phyloP scores from a whole-genome alignment of 2,888 invertebrate species.

The Acheta domesticus region DNA sequence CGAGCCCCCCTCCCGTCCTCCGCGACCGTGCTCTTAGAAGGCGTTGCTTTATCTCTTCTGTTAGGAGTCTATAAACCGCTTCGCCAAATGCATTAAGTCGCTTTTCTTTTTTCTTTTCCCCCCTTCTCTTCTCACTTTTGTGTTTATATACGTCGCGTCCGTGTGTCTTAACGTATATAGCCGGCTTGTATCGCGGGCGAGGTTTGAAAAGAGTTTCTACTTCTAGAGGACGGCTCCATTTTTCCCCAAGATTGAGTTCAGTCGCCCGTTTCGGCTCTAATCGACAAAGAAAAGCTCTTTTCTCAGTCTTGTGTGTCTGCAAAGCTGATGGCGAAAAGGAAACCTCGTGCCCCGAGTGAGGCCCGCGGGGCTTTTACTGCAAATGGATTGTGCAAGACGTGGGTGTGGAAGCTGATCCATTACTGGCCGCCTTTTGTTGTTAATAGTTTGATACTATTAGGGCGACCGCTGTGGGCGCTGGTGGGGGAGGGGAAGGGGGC shows the following conservation, averaged over 20 bases:
- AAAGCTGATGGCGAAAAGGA: conserved; percentile 22
- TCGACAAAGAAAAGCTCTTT: conserved; percentile 39
- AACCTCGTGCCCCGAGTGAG: background rate
- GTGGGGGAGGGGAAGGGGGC: background rate
- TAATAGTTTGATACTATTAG: conserved; percentile 37
- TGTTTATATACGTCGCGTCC: background rate
- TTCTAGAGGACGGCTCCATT: conserved; percentile 29
- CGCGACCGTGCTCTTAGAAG: background rate
- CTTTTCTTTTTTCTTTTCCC: conserved; percentile 21
- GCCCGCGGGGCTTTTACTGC: conserved; percentile 29
- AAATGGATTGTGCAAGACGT: conserved; percentile 31
- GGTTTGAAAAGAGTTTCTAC: conserved; percentile 27
- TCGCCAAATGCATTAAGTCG: conserved; percentile 22
- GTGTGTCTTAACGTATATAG: background rate
- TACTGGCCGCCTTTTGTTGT: conserved; percentile 36
- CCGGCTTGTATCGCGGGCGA: conserved; percentile 12
- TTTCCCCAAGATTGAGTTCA: conserved; percentile 37
- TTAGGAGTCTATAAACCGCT: conserved; percentile 10
- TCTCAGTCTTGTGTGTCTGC: conserved; percentile 29
- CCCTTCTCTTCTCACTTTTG: background rate
- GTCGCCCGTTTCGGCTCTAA: conserved; percentile 35
- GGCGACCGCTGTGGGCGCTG: conserved; percentile 30
- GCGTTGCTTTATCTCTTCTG: background rate
- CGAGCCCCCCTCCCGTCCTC: background rate
- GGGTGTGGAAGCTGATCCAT: conserved; percentile 33